Percentiles rank a stretch among this genome's conserved stretches.
These are phyloP conservation scores for Eupithecia abbreviata DNA, from an alignment of 2,888 invertebrate genomes.

Conservation along the genomic window DNA sequence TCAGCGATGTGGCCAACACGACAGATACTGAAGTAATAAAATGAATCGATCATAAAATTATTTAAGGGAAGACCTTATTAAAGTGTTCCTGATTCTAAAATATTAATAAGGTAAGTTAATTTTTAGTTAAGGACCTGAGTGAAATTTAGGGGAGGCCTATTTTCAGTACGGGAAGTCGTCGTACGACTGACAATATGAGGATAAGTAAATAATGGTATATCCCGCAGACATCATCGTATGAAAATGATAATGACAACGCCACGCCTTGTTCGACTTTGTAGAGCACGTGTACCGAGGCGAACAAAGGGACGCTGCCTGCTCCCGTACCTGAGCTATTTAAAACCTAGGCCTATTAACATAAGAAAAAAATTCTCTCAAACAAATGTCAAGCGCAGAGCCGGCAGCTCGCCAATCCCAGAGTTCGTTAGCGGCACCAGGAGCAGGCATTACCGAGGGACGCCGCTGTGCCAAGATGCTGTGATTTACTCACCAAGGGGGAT, in stretches of 20 bases:
- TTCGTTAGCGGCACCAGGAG: background rate
- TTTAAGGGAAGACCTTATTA: slow-evolving; percentile 46
- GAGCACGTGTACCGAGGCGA: too few relatives aligned
- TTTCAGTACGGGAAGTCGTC: too few relatives aligned
- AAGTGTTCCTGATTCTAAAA: too few relatives aligned
- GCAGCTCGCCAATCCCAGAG: background rate
- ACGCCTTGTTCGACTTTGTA: too few relatives aligned
- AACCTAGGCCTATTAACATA: background rate
- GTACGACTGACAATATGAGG: too few relatives aligned
- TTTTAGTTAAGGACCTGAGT: too few relatives aligned
- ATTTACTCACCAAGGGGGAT: background rate
- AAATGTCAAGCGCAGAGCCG: background rate
- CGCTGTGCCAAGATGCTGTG: background rate
- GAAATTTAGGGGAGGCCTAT: too few relatives aligned
- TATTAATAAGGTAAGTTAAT: too few relatives aligned
- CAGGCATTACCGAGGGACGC: background rate
- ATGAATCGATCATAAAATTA: slow-evolving; percentile 33
- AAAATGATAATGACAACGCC: too few relatives aligned
- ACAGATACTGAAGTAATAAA: slow-evolving; percentile 67
- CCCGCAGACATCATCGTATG: too few relatives aligned
- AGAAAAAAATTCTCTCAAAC: background rate
- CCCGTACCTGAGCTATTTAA: background rate
- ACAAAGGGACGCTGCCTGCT: too few relatives aligned
- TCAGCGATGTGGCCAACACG: slow-evolving; percentile 75
- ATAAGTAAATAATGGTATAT: too few relatives aligned